Evolutionary conservation across 2,888 invertebrate species (phyloP), one percentile per base, ranked within the genome.

Genomic region (Erebia epiphron): DNA sequence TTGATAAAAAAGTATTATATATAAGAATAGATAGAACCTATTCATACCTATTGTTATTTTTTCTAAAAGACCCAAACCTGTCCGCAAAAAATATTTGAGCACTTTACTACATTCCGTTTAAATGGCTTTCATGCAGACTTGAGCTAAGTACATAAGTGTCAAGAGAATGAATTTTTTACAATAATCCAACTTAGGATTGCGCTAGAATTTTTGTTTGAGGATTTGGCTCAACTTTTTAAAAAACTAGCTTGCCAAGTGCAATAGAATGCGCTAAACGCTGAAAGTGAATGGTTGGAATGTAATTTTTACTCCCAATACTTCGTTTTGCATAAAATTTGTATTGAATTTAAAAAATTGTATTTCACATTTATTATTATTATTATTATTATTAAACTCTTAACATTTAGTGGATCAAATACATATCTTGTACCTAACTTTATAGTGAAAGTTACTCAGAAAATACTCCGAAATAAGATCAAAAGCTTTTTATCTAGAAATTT

Each of bases 171-270:
- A 21, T 49, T 62, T 62, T 62, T 65, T 72, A 68, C 71, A 72
- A 76, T 71, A 68, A 76, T 74, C 69, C 63, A 68, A 73, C 64
- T 21, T 69, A 73, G 72, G 72, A 71, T 75, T 74, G 74, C 70
- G 72, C 67, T 72, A 73, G 69, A 73, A 35, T 74, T 77, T 75
- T 75, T 75, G 74, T 73, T 75, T 56, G 67, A 68, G 69, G 65
- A 75, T 76, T 76, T 76, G 75, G 74, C 75, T 70, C 72, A 60
- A 60, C 68, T 70, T 71, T 46, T 74, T 62, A 70, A 74, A 72
- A 62, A 70, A 67, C 66, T 66, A 66, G 63, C 72, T 64, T 72
- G 68, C 74, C 72, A 72, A 72, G 72, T 60, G 72, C 62, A 68
- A 63, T 16, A 68, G 68, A 68, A 70, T 63, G 63, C 68, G 69